Base-by-base conservation (phyloP, 2,888 invertebrate species). In the Thymelicus acteon region DNA sequence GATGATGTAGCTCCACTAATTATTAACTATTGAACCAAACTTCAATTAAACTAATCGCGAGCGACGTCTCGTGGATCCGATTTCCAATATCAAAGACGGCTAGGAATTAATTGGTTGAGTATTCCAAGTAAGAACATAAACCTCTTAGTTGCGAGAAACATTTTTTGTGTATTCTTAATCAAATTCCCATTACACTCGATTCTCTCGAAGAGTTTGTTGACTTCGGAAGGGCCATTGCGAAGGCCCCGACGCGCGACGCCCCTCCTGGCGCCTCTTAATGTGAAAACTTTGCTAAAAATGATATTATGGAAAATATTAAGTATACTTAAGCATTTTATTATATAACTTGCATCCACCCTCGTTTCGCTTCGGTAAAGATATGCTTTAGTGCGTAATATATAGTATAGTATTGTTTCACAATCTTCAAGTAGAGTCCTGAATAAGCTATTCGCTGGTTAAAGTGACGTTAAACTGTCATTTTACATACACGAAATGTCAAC, bases 41-140 rank as follows among this genome's bases (percentile, higher is more conserved):
- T 52, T 52, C 6, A 52, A 52, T 19, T 52, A 52, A 52, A 52
- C n/a, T 52, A 52, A 52, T 52, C 49, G 7, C 19, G 49, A n/a
- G 7, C 15, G 15, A 52, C 49, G 15, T 19, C 49, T 52, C 49
- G 8, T 15, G 19, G 19, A 15, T 52, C 19, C 7, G 15, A 52
- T 52, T 44, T 52, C 49, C 49, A 52, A 52, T 49, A 52, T 52
- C 19, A 52, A 52, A 52, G 49, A 15, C 3, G 15, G 7, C 19
- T 52, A 8, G 49, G 49, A 52, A 52, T 19, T 49, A 49, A 52
- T 15, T 7, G 15, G 19, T 52, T 52, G 8, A 44, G 44, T 44
- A 44, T 44, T 44, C 8, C 12, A 44, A 44, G 10, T 44, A 44
- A 44, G 12, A 12, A 44, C 15, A 3, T 19, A 52, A 52, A 15